Evolutionary conservation across 2,113 vertebrate genomes (phyloP).

Genomic region (Alligator sinensis): DNA sequence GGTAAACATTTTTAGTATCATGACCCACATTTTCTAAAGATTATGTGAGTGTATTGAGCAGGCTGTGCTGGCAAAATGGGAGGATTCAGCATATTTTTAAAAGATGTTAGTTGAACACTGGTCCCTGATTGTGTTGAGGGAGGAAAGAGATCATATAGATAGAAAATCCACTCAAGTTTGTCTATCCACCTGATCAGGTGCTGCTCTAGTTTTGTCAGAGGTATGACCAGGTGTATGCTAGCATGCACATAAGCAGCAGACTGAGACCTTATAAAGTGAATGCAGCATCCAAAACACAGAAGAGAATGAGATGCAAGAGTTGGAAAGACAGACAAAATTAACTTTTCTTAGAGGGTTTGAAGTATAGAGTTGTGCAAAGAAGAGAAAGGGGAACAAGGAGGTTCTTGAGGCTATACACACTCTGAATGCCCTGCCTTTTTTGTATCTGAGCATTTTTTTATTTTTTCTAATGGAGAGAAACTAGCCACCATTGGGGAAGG

Average conservation of each 20-base stretch:
- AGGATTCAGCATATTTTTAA: not conserved
- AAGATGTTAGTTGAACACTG: not conserved
- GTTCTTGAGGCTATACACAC: not conserved
- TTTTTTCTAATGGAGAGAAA: fast-evolving
- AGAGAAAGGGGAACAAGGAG: fast-evolving
- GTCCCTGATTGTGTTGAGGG: not conserved
- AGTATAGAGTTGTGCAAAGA: not conserved
- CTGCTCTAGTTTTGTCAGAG: not conserved
- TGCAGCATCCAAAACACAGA: not conserved
- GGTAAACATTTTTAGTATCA: too few species aligned
- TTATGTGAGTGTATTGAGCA: not conserved
- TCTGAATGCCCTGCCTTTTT: fast-evolving
- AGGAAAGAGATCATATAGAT: not conserved
- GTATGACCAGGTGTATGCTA: not conserved
- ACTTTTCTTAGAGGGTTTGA: not conserved
- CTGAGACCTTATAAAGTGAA: not conserved
- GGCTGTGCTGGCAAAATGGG: not conserved
- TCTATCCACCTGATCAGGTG: not conserved
- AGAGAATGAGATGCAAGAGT: not conserved
- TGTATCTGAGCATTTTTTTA: not conserved
- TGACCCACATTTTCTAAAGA: not conserved
- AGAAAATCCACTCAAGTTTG: not conserved
- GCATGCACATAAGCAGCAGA: not conserved
- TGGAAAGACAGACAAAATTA: not conserved
- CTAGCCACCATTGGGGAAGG: not conserved